phyloP scores from a whole-genome alignment of 2,888 invertebrate species.

The Platypus cylindrus region DNA sequence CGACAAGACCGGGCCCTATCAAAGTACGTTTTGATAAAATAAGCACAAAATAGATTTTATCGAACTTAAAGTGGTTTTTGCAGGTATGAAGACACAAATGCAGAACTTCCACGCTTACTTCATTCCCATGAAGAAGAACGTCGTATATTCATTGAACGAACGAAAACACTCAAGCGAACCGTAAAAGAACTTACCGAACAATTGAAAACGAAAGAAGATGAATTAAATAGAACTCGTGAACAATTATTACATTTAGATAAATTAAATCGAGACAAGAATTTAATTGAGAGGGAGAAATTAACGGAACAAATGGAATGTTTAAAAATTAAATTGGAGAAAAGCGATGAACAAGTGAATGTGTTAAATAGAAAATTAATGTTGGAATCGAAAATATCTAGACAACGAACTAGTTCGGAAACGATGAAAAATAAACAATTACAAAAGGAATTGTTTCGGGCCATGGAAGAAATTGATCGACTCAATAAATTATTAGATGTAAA shows the following conservation, averaged over 20 bases:
- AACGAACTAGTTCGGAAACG: conserved; percentile 56
- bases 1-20: conserved; percentile 66
- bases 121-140: conserved; percentile 69
- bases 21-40: conserved; percentile 36
- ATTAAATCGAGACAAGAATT: conserved; percentile 53
- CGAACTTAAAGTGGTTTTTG: conserved; percentile 7
- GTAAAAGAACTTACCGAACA: conserved; percentile 49
- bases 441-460: conserved; percentile 49
- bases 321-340: conserved; percentile 41
- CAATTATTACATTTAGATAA: conserved; percentile 58
- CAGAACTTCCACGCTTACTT: conserved; percentile 62
- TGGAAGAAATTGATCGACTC: conserved; percentile 47
- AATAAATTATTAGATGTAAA: conserved; percentile 47
- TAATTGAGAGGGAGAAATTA: conserved; percentile 61
- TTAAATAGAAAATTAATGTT: conserved; percentile 57
- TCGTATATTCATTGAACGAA: conserved; percentile 54
- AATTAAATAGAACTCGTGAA: conserved; percentile 49
- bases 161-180: conserved; percentile 51
- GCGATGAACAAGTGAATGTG: conserved; percentile 50
- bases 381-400: conserved; percentile 61
- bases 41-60: too few species aligned
- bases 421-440: conserved; percentile 58
- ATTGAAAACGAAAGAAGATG: conserved; percentile 56
- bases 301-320: conserved; percentile 48
- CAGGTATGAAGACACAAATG: conserved; percentile 63